phyloP scores from a whole-genome alignment of 2,797 vertebrate species.

The Peromyscus eremicus region DNA sequence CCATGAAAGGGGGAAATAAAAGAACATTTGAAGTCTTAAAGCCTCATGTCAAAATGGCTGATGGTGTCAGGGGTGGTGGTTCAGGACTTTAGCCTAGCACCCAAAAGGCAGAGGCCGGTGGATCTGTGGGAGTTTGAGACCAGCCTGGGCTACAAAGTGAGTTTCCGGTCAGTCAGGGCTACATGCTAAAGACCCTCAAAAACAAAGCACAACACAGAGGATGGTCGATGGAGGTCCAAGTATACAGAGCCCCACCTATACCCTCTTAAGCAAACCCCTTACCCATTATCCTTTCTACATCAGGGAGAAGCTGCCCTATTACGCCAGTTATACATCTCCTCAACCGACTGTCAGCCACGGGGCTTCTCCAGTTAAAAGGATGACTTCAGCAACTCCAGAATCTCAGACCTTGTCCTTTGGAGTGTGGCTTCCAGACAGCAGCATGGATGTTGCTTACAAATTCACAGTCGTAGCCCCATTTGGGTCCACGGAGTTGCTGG shows the following conservation, averaged over 20 bases:
- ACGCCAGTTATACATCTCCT: neutral
- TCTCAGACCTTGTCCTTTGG: neutral
- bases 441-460: neutral
- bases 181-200: neutral
- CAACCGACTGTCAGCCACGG: neutral
- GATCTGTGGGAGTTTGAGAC: too few species aligned
- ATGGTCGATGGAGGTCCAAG: neutral
- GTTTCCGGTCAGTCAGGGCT: neutral
- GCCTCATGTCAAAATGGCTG: neutral
- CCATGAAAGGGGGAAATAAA: neutral
- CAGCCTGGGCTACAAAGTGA: neutral
- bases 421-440: neutral
- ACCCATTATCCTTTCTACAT: neutral
- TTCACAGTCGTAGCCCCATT: neutral
- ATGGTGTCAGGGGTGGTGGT: neutral
- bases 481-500: neutral
- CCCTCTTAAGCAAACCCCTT: too few species aligned
- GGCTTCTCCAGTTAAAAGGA: constrained; percentile 18
- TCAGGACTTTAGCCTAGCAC: neutral
- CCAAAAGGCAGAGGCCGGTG: neutral
- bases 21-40: neutral
- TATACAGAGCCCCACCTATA: rapidly evolving
- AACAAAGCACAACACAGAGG: neutral
- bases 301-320: neutral
- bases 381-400: neutral